phyloP scores from a whole-genome alignment of 2,888 invertebrate species.

The Toxonevra muliebris region DNA sequence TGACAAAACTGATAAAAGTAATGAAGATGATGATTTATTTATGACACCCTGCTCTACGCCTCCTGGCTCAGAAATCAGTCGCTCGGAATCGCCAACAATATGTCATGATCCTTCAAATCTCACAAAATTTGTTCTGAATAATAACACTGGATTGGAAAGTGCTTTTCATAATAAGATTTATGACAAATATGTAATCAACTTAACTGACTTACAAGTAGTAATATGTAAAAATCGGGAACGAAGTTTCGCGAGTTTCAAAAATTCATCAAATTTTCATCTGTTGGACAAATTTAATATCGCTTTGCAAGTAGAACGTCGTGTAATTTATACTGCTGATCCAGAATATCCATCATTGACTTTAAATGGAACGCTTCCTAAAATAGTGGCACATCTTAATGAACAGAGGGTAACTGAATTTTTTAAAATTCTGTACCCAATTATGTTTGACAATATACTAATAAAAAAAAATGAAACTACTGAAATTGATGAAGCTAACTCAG shows the following conservation, averaged over 20 bases:
- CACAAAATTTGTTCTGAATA: slow-evolving; percentile 70
- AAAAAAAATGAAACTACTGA: slow-evolving; percentile 6
- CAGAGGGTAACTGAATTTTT: slow-evolving; percentile 80
- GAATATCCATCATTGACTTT: slow-evolving; percentile 86
- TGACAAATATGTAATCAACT: slow-evolving; percentile 80
- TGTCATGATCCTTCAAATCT: slow-evolving; percentile 66
- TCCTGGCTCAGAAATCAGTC: slow-evolving; percentile 78
- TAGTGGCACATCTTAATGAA: slow-evolving; percentile 91
- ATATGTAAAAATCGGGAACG: slow-evolving; percentile 89
- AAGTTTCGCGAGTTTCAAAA: slow-evolving; percentile 86
- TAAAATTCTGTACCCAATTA: slow-evolving; percentile 65
- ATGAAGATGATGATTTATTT: slow-evolving; percentile 74
- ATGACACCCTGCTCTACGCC: slow-evolving; percentile 90
- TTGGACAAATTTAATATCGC: slow-evolving; percentile 81
- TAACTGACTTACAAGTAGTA: slow-evolving; percentile 86
- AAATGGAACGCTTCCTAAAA: slow-evolving; percentile 85
- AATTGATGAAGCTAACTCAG: neutral
- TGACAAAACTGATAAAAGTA: slow-evolving; percentile 51
- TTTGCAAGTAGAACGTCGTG: slow-evolving; percentile 79
- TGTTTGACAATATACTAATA: slow-evolving; percentile 37
- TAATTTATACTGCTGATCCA: slow-evolving; percentile 85
- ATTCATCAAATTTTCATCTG: slow-evolving; percentile 85
- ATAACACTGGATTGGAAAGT: slow-evolving; percentile 70
- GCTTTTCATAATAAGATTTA: slow-evolving; percentile 76
- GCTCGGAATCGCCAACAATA: slow-evolving; percentile 65